Percentiles rank a stretch among this genome's conserved stretches.
Evolutionary conservation across 2,888 invertebrate genomes (phyloP).

Genomic region (Tetropium fuscum): DNA sequence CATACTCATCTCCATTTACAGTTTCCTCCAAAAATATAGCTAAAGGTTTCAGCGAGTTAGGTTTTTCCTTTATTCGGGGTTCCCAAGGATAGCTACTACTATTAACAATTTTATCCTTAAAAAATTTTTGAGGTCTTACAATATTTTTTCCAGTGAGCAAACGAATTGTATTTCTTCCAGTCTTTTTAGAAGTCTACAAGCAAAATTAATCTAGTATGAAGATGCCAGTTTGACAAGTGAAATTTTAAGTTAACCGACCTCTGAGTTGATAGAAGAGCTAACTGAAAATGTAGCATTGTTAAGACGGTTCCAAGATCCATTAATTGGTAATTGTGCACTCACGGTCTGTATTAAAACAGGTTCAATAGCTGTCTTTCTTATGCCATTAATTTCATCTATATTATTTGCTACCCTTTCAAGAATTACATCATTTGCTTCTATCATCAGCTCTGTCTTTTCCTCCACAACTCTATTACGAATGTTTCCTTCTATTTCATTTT

Average conservation of each 20-base stretch:
- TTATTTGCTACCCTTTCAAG: conserved; percentile 83
- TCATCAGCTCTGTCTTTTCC: conserved; percentile 80
- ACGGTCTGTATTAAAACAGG: conserved; percentile 67
- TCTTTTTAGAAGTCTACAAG: conserved; percentile 16
- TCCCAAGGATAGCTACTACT: conserved; percentile 78
- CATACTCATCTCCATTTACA: conserved; percentile 71
- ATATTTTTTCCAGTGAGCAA: conserved; percentile 80
- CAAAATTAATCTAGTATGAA: conserved; percentile 24
- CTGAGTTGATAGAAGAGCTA: conserved; percentile 43
- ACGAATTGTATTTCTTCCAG: conserved; percentile 62
- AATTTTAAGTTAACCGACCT: conserved; percentile 41
- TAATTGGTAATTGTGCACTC: conserved; percentile 62
- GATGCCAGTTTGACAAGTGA: conserved; percentile 31
- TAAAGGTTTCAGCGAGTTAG: conserved; percentile 86
- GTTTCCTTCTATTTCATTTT: conserved; percentile 70
- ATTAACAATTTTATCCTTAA: conserved; percentile 89
- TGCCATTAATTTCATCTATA: conserved; percentile 77
- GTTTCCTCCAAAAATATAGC: conserved; percentile 78
- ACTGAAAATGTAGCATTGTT: conserved; percentile 55
- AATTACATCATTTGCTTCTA: conserved; percentile 86
- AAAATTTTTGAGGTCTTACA: conserved; percentile 84
- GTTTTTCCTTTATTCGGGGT: conserved; percentile 88
- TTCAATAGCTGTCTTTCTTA: conserved; percentile 68
- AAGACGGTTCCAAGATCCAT: conserved; percentile 73
- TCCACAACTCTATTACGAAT: conserved; percentile 71